These are phyloP conservation scores for Myiotriccus ornatus DNA, from an alignment of 2,797 vertebrate genomes.

Conservation along the genomic window DNA sequence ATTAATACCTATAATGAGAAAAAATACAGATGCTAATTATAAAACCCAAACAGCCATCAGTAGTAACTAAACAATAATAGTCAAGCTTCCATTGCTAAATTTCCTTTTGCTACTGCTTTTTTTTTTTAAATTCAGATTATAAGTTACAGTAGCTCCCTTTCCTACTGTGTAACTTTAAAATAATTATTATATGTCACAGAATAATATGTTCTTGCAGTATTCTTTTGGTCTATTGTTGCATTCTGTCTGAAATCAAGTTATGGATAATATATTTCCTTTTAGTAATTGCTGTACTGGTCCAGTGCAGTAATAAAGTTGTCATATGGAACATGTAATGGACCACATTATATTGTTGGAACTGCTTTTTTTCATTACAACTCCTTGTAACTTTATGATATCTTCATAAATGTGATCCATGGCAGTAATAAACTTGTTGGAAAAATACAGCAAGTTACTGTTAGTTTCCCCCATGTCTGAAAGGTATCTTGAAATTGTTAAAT, in stretches of 20 bases:
- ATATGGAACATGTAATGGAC: neutral
- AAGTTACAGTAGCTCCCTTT: neutral
- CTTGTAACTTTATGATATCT: slow-evolving; percentile 24
- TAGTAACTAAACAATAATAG: neutral
- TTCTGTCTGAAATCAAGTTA: slow-evolving; percentile 46
- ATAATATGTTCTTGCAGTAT: neutral
- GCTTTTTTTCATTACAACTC: slow-evolving; percentile 29
- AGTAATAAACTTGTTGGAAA: slow-evolving; percentile 24
- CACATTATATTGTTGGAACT: neutral
- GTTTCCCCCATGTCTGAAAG: neutral
- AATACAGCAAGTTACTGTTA: neutral
- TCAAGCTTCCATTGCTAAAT: neutral
- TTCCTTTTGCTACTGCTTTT: neutral
- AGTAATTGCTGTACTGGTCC: neutral
- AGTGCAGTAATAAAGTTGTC: slow-evolving; percentile 36
- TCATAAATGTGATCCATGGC: slow-evolving; percentile 33
- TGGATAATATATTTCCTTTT: slow-evolving; percentile 24
- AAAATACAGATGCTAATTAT: neutral
- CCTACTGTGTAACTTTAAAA: slow-evolving; percentile 19
- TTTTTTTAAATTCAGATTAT: neutral
- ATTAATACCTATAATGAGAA: neutral
- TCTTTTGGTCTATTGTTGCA: neutral
- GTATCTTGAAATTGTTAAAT: slow-evolving; percentile 8
- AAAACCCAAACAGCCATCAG: neutral
- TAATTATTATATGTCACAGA: slow-evolving; percentile 16